Conservation (phyloP, 2,888 invertebrate genomes). For the Thelaira solivaga region DNA sequence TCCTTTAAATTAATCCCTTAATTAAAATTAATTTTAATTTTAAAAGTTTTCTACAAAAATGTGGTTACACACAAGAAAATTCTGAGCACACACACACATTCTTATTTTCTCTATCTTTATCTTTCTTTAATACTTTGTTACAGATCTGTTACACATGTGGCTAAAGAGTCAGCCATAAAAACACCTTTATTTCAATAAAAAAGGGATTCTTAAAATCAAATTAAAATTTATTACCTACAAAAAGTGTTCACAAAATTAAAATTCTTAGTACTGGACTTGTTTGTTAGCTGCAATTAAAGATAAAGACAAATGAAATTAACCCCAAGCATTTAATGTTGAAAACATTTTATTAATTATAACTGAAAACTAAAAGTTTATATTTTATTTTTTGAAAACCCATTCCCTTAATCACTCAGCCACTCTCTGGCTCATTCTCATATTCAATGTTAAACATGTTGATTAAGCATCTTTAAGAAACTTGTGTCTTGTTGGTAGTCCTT, state of each 20-base stretch:
- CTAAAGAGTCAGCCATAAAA: not conserved
- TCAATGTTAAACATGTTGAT: slow-evolving; percentile 42
- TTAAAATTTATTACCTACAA: slow-evolving; percentile 56
- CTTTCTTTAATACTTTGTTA: too few species aligned
- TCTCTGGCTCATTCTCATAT: not conserved
- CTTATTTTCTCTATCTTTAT: too few species aligned
- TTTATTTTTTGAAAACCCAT: too few species aligned
- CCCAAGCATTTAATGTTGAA: slow-evolving; percentile 7
- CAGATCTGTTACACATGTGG: too few species aligned
- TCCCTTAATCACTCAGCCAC: slow-evolving; percentile 6
- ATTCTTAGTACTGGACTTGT: slow-evolving; percentile 27
- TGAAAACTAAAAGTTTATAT: slow-evolving; percentile 31
- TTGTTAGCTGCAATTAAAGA: slow-evolving; percentile 49
- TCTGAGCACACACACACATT: too few species aligned
- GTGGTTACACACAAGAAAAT: slow-evolving; percentile 62
- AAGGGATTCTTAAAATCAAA: slow-evolving; percentile 51
- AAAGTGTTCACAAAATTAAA: slow-evolving; percentile 26
- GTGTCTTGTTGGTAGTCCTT: slow-evolving; percentile 33
- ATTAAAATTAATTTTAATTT: slow-evolving; percentile 69
- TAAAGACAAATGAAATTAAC: slow-evolving; percentile 50
- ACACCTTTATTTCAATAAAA: slow-evolving; percentile 47
- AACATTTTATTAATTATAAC: slow-evolving; percentile 58
- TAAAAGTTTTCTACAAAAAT: slow-evolving; percentile 54
- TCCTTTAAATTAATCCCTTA: slow-evolving; percentile 38
- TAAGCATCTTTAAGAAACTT: slow-evolving; percentile 53